A percentile compares a stretch with the other conserved stretches of the same genome.
These are phyloP conservation scores for Pachypeltis micranthus DNA, from an alignment of 1,140 invertebrate genomes.

Conservation along the genomic window DNA sequence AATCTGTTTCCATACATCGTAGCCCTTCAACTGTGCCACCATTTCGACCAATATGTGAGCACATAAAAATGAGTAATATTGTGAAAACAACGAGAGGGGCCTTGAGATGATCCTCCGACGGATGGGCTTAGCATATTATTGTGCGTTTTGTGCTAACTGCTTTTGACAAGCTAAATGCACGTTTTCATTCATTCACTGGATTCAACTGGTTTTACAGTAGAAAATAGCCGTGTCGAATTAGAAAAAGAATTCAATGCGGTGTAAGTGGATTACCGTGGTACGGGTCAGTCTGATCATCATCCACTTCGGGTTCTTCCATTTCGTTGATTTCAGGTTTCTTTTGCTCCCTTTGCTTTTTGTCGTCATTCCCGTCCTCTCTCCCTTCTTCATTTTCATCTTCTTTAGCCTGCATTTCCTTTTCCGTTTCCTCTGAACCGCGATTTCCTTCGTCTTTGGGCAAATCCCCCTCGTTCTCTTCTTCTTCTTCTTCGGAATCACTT, in stretches of 20 bases:
- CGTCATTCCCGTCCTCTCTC: constrained; percentile 41
- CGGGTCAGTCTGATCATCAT: constrained; percentile 76
- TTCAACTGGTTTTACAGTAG: too few species aligned
- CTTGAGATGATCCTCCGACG: too few species aligned
- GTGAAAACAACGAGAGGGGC: too few species aligned
- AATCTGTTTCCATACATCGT: too few species aligned
- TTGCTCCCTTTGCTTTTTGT: constrained; percentile 35
- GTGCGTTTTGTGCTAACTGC: too few species aligned
- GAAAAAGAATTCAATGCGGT: too few species aligned
- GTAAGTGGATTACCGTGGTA: constrained; percentile 69
- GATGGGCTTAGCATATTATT: too few species aligned
- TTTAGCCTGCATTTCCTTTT: constrained; percentile 45
- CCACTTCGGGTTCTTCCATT: constrained; percentile 63
- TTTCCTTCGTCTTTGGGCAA: constrained; percentile 47
- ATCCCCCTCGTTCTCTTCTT: constrained; percentile 50
- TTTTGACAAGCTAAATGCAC: too few species aligned
- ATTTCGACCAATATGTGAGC: not conserved
- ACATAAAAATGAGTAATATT: too few species aligned
- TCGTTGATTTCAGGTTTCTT: constrained; percentile 54
- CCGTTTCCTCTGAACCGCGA: constrained; percentile 34
- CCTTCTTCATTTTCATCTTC: constrained; percentile 42
- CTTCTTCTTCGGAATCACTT: constrained; percentile 62
- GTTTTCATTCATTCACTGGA: too few species aligned
- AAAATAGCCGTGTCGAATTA: too few species aligned
- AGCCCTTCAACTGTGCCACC: too few species aligned